Evolutionary conservation across 2,113 vertebrate genomes (phyloP).

Genomic region (Craseonycteris thonglongyai): DNA sequence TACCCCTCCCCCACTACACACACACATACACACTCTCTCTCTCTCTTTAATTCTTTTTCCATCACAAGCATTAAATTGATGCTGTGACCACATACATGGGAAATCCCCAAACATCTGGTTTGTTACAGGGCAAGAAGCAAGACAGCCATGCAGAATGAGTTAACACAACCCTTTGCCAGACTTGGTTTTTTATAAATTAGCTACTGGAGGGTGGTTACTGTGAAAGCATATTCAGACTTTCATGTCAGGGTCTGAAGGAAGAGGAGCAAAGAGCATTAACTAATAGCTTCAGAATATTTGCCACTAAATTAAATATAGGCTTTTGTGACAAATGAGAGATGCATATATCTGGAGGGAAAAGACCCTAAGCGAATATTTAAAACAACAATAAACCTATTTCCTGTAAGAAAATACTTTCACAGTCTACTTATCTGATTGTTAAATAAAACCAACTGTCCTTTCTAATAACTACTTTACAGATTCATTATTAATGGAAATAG

Average conservation of each 20-base stretch:
- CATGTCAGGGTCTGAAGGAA: constrained; percentile 38
- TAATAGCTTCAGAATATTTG: constrained; percentile 8
- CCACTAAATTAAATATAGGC: constrained; percentile 29
- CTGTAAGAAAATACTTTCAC: constrained; percentile 37
- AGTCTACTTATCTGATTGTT: neutral
- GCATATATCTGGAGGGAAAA: neutral
- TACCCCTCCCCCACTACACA: neutral
- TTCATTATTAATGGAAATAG: constrained; percentile 49
- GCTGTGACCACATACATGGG: neutral
- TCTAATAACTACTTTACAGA: constrained; percentile 44
- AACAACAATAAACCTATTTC: constrained; percentile 4
- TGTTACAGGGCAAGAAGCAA: neutral
- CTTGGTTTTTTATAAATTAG: constrained; percentile 32
- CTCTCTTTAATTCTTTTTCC: constrained; percentile 44
- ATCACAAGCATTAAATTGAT: constrained; percentile 27
- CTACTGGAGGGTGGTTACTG: neutral
- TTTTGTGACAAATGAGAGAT: constrained; percentile 26
- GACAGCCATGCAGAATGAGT: constrained; percentile 12
- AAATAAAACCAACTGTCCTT: neutral
- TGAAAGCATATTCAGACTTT: neutral
- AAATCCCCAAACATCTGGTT: neutral
- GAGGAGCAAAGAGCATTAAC: constrained; percentile 37
- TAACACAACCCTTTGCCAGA: constrained; percentile 25
- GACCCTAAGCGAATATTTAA: neutral
- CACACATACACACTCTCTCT: neutral